These are phyloP conservation scores for Nudaria mundana DNA, from an alignment of 2,888 invertebrate species.

Conservation along the genomic window DNA sequence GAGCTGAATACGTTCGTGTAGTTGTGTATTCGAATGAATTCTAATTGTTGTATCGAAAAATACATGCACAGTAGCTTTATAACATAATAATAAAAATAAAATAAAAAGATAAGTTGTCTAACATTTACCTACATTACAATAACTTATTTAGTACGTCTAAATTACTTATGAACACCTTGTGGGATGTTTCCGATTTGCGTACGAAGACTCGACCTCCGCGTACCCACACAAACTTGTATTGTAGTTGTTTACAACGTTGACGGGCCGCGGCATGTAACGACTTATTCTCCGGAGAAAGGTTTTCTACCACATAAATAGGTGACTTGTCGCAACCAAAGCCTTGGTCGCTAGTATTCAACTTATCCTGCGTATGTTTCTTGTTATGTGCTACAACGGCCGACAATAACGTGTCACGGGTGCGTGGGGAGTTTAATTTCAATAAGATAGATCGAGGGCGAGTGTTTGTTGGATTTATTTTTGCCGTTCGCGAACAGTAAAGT, in stretches of 20 bases:
- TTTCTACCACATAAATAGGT: not conserved
- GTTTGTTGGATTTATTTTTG: not conserved
- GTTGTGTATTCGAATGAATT: not conserved
- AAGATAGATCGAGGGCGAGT: not conserved
- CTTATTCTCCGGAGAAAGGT: not conserved
- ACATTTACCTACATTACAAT: no score
- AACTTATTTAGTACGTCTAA: not conserved
- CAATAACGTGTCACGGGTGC: not conserved
- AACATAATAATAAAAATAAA: not conserved
- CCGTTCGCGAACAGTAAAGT: not conserved
- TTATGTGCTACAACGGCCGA: not conserved
- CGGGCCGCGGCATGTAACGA: slow-evolving; percentile 1
- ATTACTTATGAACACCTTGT: not conserved
- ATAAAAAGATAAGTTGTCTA: not conserved
- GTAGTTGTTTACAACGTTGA: not conserved
- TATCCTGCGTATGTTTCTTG: not conserved
- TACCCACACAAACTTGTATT: slow-evolving; percentile 1
- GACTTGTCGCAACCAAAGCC: not conserved
- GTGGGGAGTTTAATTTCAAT: not conserved
- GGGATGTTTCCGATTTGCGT: not conserved
- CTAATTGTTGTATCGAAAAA: not conserved
- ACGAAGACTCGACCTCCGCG: not conserved
- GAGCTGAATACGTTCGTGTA: no score
- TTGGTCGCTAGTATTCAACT: not conserved
- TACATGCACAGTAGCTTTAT: not conserved